Conservation (phyloP, 2,888 invertebrate genomes). For the Eueremaeus valkanovi region DNA sequence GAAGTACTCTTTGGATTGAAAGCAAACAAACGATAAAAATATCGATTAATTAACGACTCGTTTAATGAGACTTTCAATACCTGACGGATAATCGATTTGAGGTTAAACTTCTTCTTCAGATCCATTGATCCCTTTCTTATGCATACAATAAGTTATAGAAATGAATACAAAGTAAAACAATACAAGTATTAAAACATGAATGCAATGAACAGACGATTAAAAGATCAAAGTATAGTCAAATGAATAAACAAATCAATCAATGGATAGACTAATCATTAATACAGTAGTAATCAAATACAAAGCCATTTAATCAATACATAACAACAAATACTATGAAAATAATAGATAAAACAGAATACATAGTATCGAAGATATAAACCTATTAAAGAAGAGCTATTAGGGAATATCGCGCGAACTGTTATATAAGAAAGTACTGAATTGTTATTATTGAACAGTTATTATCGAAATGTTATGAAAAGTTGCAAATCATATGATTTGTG, state of each 20-base stretch:
- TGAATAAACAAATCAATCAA: background rate
- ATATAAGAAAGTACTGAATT: too few species aligned
- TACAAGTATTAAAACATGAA: background rate
- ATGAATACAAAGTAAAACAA: background rate
- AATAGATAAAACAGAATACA: too few species aligned
- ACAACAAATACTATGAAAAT: too few species aligned
- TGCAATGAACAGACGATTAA: too few species aligned
- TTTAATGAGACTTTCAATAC: background rate
- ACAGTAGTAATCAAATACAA: too few species aligned
- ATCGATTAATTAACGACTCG: background rate
- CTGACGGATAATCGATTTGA: constrained; percentile 14
- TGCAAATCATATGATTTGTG: constrained; percentile 5
- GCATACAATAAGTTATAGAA: background rate
- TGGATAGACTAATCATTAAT: too few species aligned
- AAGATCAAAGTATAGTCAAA: too few species aligned
- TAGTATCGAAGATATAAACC: too few species aligned
- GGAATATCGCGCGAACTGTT: too few species aligned
- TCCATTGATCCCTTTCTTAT: background rate
- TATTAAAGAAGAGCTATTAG: too few species aligned
- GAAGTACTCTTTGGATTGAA: constrained; percentile 18
- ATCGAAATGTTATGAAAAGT: background rate
- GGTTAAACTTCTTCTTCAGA: background rate
- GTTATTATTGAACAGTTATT: too few species aligned
- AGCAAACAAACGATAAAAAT: background rate
- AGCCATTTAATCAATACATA: background rate